Base-by-base conservation (phyloP, 2,113 vertebrate species). In the Circaetus cinerascens region DNA sequence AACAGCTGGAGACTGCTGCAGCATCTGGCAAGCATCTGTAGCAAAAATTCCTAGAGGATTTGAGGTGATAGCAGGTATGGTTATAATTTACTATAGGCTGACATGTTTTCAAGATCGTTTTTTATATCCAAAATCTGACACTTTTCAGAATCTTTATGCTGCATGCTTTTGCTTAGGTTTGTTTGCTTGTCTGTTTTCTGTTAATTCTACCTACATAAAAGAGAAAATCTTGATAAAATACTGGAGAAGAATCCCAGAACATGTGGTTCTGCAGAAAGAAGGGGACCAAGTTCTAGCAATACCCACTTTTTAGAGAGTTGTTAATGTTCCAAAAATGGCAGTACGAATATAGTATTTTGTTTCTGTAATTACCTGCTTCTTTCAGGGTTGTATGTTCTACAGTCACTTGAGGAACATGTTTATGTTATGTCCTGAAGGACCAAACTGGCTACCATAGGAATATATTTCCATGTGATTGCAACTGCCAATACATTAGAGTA, bases 1-100 rank as follows among this genome's bases (percentile, higher is more conserved):
- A 96, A 85, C 62, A 82, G 56, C 43, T 85, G 66, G 62, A 85
- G 95, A 94, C 11, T 36, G 8, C 53, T 62, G 76, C 84, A 95
- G 76, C 93, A 96, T 92, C 80, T 95, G 94, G 83, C 64, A 89
- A 84, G 77, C 69, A 95, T 56, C 80, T 96, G 83, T 69, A 41
- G 36, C 86, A 95, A 85, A 91, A 94, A 93, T 87, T 93, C 84
- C 69, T 85, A 82, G 43, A 79, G 62, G 62, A 93, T 85, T 86
- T 81, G 32, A 94, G 62, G 73, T 68, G 92, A 68, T 67, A 78
- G 80, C 25, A 23, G 9, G 57, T 64, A 92, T 53, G 73, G 41
- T 74, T 93, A 71, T 88, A 86, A 93, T 86, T 95, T 90, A 83
- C 43, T 74, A 46, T 5, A 80, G 43, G 45, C n/a, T 74, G 41